phyloP scores from a whole-genome alignment of 2,113 vertebrate genomes.

The Corydoras sp. region DNA sequence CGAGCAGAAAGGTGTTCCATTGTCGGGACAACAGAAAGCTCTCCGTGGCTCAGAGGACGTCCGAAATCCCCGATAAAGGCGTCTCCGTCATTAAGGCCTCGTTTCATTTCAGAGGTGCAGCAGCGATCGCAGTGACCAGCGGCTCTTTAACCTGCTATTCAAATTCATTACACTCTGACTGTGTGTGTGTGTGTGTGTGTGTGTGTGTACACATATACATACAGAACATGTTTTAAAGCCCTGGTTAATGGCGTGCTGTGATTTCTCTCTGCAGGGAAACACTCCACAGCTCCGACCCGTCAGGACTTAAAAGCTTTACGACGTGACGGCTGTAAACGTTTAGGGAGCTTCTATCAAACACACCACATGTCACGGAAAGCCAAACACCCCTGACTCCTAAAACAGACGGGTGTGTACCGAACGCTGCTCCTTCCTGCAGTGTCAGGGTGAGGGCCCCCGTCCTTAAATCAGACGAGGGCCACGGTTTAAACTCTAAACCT shows the following conservation, averaged over 20 bases:
- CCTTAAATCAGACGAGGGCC: too few species aligned
- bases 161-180: slow-evolving; percentile 20
- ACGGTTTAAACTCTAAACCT: too few species aligned
- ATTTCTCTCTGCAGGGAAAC: not conserved
- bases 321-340: too few species aligned
- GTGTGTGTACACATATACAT: not conserved
- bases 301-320: not conserved
- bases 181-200: not conserved
- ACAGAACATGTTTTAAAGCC: not conserved
- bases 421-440: too few species aligned
- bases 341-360: too few species aligned
- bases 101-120: not conserved
- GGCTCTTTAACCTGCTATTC: slow-evolving; percentile 11
- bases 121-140: slow-evolving; percentile 6
- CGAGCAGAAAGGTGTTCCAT: slow-evolving; percentile 26
- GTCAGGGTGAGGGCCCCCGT: too few species aligned
- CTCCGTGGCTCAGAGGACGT: slow-evolving; percentile 1
- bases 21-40: not conserved
- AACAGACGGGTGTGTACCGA: too few species aligned
- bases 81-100: not conserved
- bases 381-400: too few species aligned
- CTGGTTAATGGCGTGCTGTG: not conserved
- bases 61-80: not conserved
- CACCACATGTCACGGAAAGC: too few species aligned
- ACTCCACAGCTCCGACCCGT: not conserved